Evolutionary conservation across 2,888 invertebrate species (phyloP), one percentile per base, ranked within the genome.

Genomic region (Torymus texanus): DNA sequence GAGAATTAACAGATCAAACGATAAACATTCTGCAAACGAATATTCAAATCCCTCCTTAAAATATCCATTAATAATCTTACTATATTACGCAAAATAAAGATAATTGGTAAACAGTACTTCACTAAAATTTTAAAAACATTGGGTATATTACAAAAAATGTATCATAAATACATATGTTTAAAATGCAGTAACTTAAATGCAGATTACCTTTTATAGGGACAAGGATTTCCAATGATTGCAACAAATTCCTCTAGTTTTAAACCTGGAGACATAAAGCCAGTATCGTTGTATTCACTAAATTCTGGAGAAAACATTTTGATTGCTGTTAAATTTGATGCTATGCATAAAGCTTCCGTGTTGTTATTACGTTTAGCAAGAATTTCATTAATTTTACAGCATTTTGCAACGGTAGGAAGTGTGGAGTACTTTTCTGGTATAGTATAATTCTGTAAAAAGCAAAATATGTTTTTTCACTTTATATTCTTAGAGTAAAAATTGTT

Each of bases 161-260:
- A 3, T 24, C 24, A 24, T 3, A 24, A 24, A 24, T 2, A 24
- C 2, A 24, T 24, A 24, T 24, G 24, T 24, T 24, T 24, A 24
- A 24, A 2, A 3, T 24, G 24, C 3, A 24, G 24, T 24, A 24
- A 24, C 24, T 3, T 24, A 3, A 24, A 24, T 24, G 3, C 2
- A 24, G 24, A 51, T 70, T 72, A 93, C 93, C 91, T 93, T 87
- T 91, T 92, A 85, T 91, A 91, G 82, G 84, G 85, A 86, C 93
- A 93, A 65, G 93, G 93, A 84, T 92, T 92, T 24, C 93, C 93
- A 65, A 93, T 91, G 65, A 93, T 90, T 1, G 92, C 92, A 81
- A 92, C 91, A 84, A 92, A 93, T 41, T 91, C 88, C 68, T 91
- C 91, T 83, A 88, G 90, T 74, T 91, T 90, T 71, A 91, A 83